Base-by-base conservation (phyloP, 2,797 vertebrate genomes). In the Smutsia temminckii region DNA sequence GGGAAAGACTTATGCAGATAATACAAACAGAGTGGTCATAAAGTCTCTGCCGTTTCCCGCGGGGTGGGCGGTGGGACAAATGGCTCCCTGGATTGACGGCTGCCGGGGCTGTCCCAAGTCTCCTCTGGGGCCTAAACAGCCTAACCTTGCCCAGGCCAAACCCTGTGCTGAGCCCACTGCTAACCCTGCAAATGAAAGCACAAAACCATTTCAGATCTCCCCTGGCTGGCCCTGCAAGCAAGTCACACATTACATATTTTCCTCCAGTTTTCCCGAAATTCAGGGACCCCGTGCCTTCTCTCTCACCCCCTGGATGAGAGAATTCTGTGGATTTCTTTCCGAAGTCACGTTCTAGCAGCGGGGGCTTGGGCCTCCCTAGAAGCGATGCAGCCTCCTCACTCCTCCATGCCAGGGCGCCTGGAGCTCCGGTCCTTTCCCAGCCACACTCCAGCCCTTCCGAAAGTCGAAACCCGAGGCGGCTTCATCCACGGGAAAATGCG, bases 21-120 rank as follows among this genome's bases (percentile, higher is more conserved):
- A 98, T 98, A 98, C 98, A 98, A 98, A 98, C 98, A 98, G 98
- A 98, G 95, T 97, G 98, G 98, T 98, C 98, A 98, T 98, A 98
- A 98, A 98, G 98, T 96, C 89, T 97, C 95, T 69, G 96, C 94
- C 94, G 96, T 98, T 98, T 98, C 98, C 97, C 98, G 95, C 57
- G 91, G 98, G 98, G 98, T 89, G 93, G 95, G 96, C 16, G 57
- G 75, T 69, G 81, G 95, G 95, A 98, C 98, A 98, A 98, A 98
- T 97, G 98, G 98, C 89, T 97, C 95, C 91, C 81, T 93, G 95
- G 85, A 96, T 63, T 95, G 94, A 96, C 89, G 92, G 89, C 86
- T 59, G 80, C 68, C 84, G 6, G 3, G 66, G 93, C 93, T 80
- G 86, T 89, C 96, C 95, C 93, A 91, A 92, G 95, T 89, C 92